A percentile compares a stretch with the other conserved stretches of the same genome.
Evolutionary conservation across 2,113 vertebrate species (phyloP).

Genomic region (Alaudala cheleensis): DNA sequence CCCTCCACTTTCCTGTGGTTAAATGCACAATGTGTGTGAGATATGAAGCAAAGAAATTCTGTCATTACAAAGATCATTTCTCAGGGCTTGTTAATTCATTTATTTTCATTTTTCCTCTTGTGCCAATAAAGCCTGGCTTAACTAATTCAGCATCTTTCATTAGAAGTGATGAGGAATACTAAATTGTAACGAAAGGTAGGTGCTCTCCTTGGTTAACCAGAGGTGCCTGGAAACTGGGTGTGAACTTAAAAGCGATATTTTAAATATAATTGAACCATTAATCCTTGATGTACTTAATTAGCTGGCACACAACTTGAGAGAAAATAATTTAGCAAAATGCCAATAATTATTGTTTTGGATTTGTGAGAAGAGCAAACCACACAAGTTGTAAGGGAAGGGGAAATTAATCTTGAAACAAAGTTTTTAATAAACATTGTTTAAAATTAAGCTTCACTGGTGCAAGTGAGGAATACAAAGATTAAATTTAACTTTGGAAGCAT

Average conservation of each 20-base stretch:
- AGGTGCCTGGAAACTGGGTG: neutral
- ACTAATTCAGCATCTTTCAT: neutral
- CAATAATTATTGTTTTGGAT: neutral
- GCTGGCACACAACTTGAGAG: neutral
- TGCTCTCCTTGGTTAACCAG: neutral
- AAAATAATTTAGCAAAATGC: neutral
- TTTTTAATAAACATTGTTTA: constrained; percentile 24
- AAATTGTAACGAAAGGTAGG: neutral
- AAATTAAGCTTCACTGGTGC: constrained; percentile 6
- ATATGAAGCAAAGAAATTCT: constrained; percentile 3
- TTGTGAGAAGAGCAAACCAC: neutral
- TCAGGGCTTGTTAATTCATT: neutral
- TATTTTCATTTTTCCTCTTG: constrained; percentile 1
- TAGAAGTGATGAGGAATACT: neutral
- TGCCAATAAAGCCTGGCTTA: neutral
- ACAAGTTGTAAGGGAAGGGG: neutral
- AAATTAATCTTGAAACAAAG: constrained; percentile 66
- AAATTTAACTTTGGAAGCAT: constrained; percentile 11
- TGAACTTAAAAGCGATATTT: neutral
- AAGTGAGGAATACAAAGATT: constrained; percentile 1
- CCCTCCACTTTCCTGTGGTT: neutral
- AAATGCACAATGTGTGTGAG: constrained; percentile 13
- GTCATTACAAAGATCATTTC: neutral
- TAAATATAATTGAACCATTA: neutral
- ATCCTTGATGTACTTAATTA: neutral